Evolutionary conservation across 2,113 vertebrate genomes (phyloP), one percentile per base, ranked within the genome.

Genomic region (Xiphophorus maculatus): DNA sequence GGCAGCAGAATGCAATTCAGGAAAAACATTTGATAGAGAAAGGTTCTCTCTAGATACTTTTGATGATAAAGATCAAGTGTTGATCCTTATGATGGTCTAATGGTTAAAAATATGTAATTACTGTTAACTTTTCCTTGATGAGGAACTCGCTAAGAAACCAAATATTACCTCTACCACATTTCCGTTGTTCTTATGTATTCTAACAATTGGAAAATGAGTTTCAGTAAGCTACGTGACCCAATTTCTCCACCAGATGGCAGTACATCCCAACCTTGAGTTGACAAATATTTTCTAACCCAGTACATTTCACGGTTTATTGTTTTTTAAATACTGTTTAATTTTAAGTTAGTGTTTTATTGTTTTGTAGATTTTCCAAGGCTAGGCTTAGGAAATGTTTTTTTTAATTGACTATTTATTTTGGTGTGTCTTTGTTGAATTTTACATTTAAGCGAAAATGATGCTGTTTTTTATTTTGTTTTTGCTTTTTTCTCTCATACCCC

Each of bases 331-430:
- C 22, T n/a, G 15, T 58, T 58, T 58, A n/a, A 25, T 25, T 7
- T 58, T n/a, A 58, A 58, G 51, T 25, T 58, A 0, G 7, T n/a
- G 44, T 48, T 48, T 48, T 48, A 19, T 19, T 48, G 14, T 48
- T 19, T 19, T 48, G 44, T 19, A 48, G 44, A 5, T 48, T 48
- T 19, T 19, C 44, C 44, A 48, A 7, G 22, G 51, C 8, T n/a
- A 58, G 51, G 7, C 51, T 58, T 25, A 58, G 51, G 9, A n/a
- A 22, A 54, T 54, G 8, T 17, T 51, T 51, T 58, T 9, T 54
- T 54, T n/a, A 19, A 25, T 58, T 22, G 7, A n/a, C 27, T 51
- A 69, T 68, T 68, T 48, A 68, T 69, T 51, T 69, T 25, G 27
- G 4, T 12, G 3, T 42, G 4, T 42, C 15, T 37, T 40, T 40